Evolutionary conservation across 2,888 invertebrate species (phyloP).

Genomic region (Bombylius major): DNA sequence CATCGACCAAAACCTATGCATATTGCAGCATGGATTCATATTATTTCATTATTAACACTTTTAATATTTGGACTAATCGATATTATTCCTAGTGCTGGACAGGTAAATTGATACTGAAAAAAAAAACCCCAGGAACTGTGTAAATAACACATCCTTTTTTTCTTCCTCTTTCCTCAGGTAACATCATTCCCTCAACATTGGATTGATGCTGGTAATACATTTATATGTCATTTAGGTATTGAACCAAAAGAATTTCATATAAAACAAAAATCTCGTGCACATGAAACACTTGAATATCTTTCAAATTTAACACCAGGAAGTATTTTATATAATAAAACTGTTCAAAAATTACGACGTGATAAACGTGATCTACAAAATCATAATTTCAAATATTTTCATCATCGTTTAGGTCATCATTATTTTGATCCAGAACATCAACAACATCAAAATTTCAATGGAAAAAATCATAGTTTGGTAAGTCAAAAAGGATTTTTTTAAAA

Average conservation of each 20-base stretch:
- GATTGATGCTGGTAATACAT: constrained; percentile 28
- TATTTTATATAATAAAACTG: constrained; percentile 17
- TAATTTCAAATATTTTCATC: constrained; percentile 13
- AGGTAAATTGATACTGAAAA: not conserved
- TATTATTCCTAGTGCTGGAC: constrained; percentile 30
- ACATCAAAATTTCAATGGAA: not conserved
- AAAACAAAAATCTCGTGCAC: constrained; percentile 9
- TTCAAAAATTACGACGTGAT: constrained; percentile 15
- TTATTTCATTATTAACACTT: constrained; percentile 34
- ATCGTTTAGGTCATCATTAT: constrained; percentile 12
- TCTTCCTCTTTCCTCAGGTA: constrained; percentile 17
- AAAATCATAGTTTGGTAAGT: constrained; percentile 6
- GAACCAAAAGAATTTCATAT: constrained; percentile 14
- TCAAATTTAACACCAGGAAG: constrained; percentile 18
- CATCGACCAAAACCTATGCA: constrained; percentile 28
- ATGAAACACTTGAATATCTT: constrained; percentile 17
- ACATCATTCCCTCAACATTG: constrained; percentile 26
- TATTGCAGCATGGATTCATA: constrained; percentile 38
- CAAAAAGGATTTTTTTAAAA: too few relatives aligned
- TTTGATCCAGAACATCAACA: constrained; percentile 7
- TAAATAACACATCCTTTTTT: not conserved
- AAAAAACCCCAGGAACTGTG: not conserved
- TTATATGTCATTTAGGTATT: constrained; percentile 31
- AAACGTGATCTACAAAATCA: constrained; percentile 12
- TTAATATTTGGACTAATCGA: constrained; percentile 40